Conservation (phyloP, 1,140 invertebrate genomes). For the Temnothorax nylanderi region DNA sequence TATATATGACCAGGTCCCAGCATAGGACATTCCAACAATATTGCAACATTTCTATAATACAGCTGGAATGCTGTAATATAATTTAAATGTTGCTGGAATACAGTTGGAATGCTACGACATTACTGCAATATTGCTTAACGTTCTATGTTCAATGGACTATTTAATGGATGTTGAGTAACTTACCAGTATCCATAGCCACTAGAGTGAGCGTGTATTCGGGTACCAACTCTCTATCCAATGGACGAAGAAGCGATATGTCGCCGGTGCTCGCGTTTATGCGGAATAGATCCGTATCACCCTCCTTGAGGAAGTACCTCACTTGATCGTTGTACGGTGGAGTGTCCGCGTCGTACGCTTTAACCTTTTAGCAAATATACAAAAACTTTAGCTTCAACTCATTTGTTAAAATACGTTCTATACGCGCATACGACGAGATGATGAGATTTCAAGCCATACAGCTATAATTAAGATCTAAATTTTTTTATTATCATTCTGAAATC, state of each 20-base stretch:
- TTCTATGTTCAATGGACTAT: background rate
- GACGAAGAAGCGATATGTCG: conserved; percentile 92
- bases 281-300: conserved; percentile 95
- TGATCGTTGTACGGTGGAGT: conserved; percentile 95
- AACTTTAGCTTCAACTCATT: background rate
- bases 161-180: conserved; percentile 79
- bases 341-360: conserved; percentile 95
- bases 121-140: background rate
- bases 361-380: conserved; percentile 82
- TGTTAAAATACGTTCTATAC: background rate
- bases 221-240: conserved; percentile 94
- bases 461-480: background rate
- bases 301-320: conserved; percentile 96
- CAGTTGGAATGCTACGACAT: background rate
- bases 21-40: background rate
- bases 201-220: conserved; percentile 93
- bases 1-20: background rate
- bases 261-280: conserved; percentile 95
- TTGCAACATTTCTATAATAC: background rate
- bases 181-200: conserved; percentile 97
- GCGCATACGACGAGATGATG: background rate
- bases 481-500: background rate
- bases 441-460: background rate
- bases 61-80: background rate
- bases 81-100: background rate